These are phyloP conservation scores for Eublepharis macularius DNA, from an alignment of 2,113 vertebrate species.

Conservation along the genomic window DNA sequence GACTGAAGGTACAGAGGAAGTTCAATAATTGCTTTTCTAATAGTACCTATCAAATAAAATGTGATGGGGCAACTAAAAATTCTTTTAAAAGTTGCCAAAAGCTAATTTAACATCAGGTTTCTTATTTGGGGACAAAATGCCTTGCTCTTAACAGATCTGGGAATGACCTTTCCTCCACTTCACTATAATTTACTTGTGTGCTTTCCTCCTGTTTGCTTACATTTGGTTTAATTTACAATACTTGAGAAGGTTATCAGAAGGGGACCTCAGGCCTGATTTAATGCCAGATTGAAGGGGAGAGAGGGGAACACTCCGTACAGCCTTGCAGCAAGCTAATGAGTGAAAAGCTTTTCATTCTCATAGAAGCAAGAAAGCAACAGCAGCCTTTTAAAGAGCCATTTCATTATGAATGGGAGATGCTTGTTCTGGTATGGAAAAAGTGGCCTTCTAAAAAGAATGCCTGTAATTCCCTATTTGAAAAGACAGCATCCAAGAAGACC, in stretches of 20 bases:
- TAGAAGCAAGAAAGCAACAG: neutral
- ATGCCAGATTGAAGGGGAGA: neutral
- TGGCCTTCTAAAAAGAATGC: neutral
- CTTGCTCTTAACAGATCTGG: neutral
- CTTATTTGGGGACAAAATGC: neutral
- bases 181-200: neutral
- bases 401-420: neutral
- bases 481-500: too few species aligned
- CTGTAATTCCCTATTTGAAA: too few species aligned
- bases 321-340: neutral
- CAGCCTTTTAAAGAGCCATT: neutral
- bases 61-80: neutral
- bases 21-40: neutral
- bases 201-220: neutral
- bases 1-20: neutral
- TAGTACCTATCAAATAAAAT: slow-evolving; percentile 21
- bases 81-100: neutral
- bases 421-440: neutral
- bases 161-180: neutral
- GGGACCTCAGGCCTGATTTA: neutral
- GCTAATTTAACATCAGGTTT: slow-evolving; percentile 4
- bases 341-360: neutral
- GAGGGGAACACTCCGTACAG: neutral
- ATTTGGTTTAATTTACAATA: neutral
- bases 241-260: neutral